A percentile compares a stretch with the other conserved stretches of the same genome.
These are phyloP conservation scores for Chrysina gloriosa DNA, from an alignment of 2,888 invertebrate species.

Conservation along the genomic window DNA sequence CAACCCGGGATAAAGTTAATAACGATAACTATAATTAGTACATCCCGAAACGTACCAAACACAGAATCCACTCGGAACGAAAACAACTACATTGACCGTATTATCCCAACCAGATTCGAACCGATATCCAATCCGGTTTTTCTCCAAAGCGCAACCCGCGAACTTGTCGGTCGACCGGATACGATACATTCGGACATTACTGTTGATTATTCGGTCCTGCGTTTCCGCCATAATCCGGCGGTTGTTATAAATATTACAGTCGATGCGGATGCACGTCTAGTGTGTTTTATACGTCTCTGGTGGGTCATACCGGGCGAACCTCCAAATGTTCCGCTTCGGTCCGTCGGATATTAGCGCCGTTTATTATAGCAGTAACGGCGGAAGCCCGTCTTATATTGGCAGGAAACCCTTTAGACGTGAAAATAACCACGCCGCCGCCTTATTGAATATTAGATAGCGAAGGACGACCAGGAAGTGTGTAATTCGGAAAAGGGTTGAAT, in stretches of 20 bases:
- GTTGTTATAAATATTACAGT: slow-evolving; percentile 48
- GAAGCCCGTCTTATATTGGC: slow-evolving; percentile 16
- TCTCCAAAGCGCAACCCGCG: background rate
- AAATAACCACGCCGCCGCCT: background rate
- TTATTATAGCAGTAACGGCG: slow-evolving; percentile 27
- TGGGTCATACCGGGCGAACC: slow-evolving; percentile 42
- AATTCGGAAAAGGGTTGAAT: no score
- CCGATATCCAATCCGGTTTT: slow-evolving; percentile 19
- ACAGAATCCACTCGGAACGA: no score
- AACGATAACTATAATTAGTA: no score
- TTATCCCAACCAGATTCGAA: no score
- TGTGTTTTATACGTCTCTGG: slow-evolving; percentile 47
- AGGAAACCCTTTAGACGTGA: background rate
- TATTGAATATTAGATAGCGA: slow-evolving; percentile 22
- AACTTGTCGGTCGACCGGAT: slow-evolving; percentile 20
- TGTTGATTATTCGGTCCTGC: slow-evolving; percentile 38
- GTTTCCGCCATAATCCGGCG: no score
- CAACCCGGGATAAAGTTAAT: no score
- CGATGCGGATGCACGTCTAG: slow-evolving; percentile 44
- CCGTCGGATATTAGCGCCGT: slow-evolving; percentile 27
- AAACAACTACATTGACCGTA: no score
- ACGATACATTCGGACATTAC: slow-evolving; percentile 20
- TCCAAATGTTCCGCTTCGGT: slow-evolving; percentile 32
- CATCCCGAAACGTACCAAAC: no score
- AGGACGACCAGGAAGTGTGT: no score